Percentiles rank a stretch among this genome's conserved stretches.
Evolutionary conservation across 2,113 vertebrate genomes (phyloP).

Genomic region (Rattus rattus): DNA sequence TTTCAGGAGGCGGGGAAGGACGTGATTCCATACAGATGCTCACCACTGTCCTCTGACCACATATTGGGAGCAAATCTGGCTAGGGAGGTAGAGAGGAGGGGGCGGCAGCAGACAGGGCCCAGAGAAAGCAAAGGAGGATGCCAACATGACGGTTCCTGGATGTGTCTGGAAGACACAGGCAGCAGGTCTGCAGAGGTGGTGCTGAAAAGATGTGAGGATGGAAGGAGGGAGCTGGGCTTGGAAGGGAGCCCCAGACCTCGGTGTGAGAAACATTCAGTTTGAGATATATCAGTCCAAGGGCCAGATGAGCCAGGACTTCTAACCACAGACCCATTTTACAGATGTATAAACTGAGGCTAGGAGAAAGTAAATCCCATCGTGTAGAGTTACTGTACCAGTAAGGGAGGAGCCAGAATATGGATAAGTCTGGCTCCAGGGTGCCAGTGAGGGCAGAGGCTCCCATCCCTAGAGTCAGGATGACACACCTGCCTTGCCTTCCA

Average conservation of each 20-base stretch:
- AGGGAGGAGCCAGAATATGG: not conserved
- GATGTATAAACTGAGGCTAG: not conserved
- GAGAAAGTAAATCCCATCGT: not conserved
- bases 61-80: not conserved
- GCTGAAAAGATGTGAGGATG: not conserved
- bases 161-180: not conserved
- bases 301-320: not conserved
- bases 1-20: not conserved
- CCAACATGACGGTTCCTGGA: not conserved
- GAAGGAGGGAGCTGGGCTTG: accelerated
- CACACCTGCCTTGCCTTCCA: slow-evolving; percentile 68
- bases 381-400: not conserved
- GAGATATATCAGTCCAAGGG: not conserved
- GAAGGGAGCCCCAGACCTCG: not conserved
- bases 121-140: not conserved
- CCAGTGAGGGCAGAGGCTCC: not conserved
- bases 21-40: too few species aligned
- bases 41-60: not conserved
- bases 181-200: not conserved
- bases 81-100: too few species aligned
- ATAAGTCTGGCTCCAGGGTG: not conserved
- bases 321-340: not conserved
- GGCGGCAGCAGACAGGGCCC: not conserved
- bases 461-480: accelerated
- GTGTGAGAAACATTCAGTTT: not conserved